Evolutionary conservation across 1,140 invertebrate species (phyloP).

Genomic region (Pseudomyrmex concolor): DNA sequence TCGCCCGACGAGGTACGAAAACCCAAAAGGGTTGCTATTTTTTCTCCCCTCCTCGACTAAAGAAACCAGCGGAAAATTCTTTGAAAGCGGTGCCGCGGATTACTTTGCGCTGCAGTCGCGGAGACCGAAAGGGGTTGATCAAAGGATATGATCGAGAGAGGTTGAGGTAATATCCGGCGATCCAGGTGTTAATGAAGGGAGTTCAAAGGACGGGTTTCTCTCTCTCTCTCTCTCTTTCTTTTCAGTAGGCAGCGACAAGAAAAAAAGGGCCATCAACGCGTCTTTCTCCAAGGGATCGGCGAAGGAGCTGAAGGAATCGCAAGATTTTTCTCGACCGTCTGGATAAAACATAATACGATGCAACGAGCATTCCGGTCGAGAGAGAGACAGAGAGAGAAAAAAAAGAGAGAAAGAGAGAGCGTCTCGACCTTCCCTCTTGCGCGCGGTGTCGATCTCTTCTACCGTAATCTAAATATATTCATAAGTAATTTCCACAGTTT

Average conservation of each 20-base stretch:
- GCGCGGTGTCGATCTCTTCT: not conserved
- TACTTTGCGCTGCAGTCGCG: constrained; percentile 51
- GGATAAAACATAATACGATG: constrained; percentile 58
- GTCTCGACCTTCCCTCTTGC: constrained; percentile 36
- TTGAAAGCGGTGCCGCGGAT: constrained; percentile 65
- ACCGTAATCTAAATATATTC: constrained; percentile 53
- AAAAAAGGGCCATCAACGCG: constrained; percentile 50
- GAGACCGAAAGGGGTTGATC: constrained; percentile 62
- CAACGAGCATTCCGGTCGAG: not conserved
- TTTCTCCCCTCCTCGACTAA: constrained; percentile 54
- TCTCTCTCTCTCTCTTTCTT: constrained; percentile 35
- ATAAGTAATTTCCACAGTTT: constrained; percentile 44
- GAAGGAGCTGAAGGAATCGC: not conserved
- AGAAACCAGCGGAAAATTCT: constrained; percentile 64
- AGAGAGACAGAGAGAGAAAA: not conserved
- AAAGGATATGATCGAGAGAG: constrained; percentile 65
- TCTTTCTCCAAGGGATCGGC: constrained; percentile 20
- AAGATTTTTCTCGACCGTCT: constrained; percentile 28
- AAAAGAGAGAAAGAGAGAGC: not conserved
- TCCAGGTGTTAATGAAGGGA: constrained; percentile 73
- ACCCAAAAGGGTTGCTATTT: constrained; percentile 60
- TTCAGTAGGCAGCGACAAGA: constrained; percentile 24
- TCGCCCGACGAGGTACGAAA: constrained; percentile 52
- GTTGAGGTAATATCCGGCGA: constrained; percentile 61
- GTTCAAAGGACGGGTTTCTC: constrained; percentile 64